Evolutionary conservation across 1,140 invertebrate genomes (phyloP).

Genomic region (Daktulosphaira vitifoliae): DNA sequence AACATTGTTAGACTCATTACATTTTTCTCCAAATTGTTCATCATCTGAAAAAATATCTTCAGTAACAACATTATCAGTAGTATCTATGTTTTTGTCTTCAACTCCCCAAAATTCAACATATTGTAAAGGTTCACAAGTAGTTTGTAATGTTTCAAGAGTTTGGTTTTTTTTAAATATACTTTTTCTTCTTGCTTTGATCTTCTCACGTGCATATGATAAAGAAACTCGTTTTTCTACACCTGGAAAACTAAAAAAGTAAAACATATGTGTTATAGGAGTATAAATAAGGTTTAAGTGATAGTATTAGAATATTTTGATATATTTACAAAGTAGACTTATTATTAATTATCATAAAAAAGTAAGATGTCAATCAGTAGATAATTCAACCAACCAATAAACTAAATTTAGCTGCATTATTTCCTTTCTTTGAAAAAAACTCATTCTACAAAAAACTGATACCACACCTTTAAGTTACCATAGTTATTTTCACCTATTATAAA

Average conservation of each 20-base stretch:
- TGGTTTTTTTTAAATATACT: conserved; percentile 8
- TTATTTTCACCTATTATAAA: too few species aligned
- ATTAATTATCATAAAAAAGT: too few species aligned
- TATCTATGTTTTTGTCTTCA: neutral
- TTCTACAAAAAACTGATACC: too few species aligned
- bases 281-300: too few species aligned
- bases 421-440: too few species aligned
- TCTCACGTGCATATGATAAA: conserved; percentile 17
- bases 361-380: too few species aligned
- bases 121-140: conserved; percentile 12
- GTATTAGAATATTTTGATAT: too few species aligned
- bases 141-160: neutral
- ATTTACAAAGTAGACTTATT: too few species aligned
- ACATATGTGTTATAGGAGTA: neutral
- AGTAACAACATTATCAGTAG: neutral
- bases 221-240: conserved; percentile 14
- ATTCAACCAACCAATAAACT: too few species aligned
- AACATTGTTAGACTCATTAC: neutral
- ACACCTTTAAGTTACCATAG: too few species aligned
- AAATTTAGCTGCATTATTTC: too few species aligned
- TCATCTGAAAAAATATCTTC: conserved; percentile 13
- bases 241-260: conserved; percentile 8
- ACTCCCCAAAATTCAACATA: conserved; percentile 9
- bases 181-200: conserved; percentile 28
- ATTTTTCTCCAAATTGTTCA: neutral